phyloP scores from a whole-genome alignment of 2,888 invertebrate species.

The Gastrophysa polygoni region DNA sequence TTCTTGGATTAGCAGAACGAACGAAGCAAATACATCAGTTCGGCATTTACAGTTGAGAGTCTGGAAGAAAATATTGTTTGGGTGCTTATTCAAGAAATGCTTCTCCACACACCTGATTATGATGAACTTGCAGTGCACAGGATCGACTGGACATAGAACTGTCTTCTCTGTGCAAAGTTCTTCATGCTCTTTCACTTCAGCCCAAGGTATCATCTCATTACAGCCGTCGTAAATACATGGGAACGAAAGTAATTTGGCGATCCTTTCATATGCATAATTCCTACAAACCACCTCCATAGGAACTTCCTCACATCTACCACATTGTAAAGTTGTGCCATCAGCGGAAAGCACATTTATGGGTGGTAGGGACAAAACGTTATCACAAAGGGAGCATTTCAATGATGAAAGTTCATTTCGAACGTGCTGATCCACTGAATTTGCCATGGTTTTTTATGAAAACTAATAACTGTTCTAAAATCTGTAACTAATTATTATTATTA shows the following conservation, averaged over 20 bases:
- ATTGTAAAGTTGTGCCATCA: constrained; percentile 22
- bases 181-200: constrained; percentile 26
- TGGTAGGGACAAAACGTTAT: constrained; percentile 27
- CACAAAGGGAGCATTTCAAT: constrained; percentile 29
- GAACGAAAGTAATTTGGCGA: constrained; percentile 30
- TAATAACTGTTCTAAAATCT: no score
- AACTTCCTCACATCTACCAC: constrained; percentile 26
- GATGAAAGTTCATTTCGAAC: neutral
- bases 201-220: constrained; percentile 24
- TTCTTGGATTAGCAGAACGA: neutral
- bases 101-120: neutral
- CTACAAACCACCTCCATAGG: constrained; percentile 24
- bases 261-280: constrained; percentile 32
- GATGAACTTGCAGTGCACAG: neutral
- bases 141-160: constrained; percentile 23
- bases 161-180: constrained; percentile 17
- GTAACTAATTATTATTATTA: no score
- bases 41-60: neutral
- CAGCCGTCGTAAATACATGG: constrained; percentile 35
- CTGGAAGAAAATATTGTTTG: neutral
- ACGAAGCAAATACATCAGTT: no score
- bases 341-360: constrained; percentile 21
- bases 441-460: no score
- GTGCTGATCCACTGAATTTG: no score
- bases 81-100: neutral